Evolutionary conservation across 2,888 invertebrate genomes (phyloP).

Genomic region (Lucinisca nassula): DNA sequence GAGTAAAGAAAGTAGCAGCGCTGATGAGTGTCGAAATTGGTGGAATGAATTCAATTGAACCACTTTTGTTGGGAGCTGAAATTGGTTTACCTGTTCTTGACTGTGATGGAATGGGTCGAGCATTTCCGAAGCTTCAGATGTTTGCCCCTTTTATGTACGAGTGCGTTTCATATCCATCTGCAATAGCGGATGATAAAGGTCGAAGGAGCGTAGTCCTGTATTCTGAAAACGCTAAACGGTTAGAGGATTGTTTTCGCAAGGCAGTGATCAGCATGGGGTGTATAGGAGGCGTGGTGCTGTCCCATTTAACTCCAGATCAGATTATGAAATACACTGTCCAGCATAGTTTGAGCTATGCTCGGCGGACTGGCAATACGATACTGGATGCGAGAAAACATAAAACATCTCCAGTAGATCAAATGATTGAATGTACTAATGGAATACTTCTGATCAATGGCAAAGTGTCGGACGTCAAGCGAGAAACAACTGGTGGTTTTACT

Average conservation of each 20-base stretch:
- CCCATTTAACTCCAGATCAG: constrained; percentile 69
- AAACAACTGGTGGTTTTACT: constrained; percentile 82
- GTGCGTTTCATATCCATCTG: constrained; percentile 74
- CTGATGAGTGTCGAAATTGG: constrained; percentile 83
- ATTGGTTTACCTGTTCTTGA: constrained; percentile 82
- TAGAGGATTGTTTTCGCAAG: constrained; percentile 81
- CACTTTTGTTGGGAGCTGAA: constrained; percentile 79
- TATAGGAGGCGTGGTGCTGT: constrained; percentile 72
- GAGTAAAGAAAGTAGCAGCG: constrained; percentile 70
- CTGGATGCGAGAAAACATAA: constrained; percentile 77
- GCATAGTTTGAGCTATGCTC: constrained; percentile 80
- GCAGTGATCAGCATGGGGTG: constrained; percentile 82
- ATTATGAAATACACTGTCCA: constrained; percentile 70
- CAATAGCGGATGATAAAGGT: constrained; percentile 79
- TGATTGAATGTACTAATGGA: constrained; percentile 73
- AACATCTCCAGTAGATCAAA: constrained; percentile 74
- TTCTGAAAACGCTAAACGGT: constrained; percentile 71
- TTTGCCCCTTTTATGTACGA: constrained; percentile 81
- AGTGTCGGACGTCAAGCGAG: constrained; percentile 78
- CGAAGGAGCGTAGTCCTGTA: constrained; percentile 76
- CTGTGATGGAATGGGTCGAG: constrained; percentile 86
- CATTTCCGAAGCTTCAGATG: constrained; percentile 85
- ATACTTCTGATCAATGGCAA: constrained; percentile 79
- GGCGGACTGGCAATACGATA: constrained; percentile 83
- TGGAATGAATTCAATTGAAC: constrained; percentile 84